A percentile compares a stretch with the other conserved stretches of the same genome.
phyloP scores from a whole-genome alignment of 2,888 invertebrate species.

The Microplitis manilae region DNA sequence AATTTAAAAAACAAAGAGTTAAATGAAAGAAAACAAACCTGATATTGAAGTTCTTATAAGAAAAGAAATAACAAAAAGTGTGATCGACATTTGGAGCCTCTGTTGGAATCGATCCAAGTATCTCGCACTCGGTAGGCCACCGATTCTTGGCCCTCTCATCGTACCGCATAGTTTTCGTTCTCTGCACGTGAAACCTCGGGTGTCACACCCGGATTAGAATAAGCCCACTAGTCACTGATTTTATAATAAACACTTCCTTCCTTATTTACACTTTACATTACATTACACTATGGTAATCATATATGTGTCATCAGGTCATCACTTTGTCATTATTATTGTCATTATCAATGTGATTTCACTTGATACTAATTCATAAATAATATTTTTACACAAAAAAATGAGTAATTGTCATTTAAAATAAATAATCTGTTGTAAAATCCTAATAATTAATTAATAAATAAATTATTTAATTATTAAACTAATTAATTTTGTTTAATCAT shows the following conservation, averaged over 20 bases:
- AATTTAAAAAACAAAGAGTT: conserved; percentile 24
- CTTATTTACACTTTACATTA: conserved; percentile 42
- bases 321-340: background rate
- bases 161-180: conserved; percentile 66
- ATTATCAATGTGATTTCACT: background rate
- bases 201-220: conserved; percentile 46
- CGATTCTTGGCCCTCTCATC: conserved; percentile 67
- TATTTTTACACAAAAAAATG: background rate
- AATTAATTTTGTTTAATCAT: no score
- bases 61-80: conserved; percentile 61
- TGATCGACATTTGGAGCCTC: conserved; percentile 55
- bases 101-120: conserved; percentile 42
- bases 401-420: background rate
- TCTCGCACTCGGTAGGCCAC: conserved; percentile 54
- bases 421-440: background rate
- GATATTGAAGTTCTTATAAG: conserved; percentile 62
- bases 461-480: no score
- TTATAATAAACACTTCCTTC: conserved; percentile 45
- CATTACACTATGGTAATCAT: background rate
- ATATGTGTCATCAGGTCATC: background rate
- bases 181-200: conserved; percentile 44
- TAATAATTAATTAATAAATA: conserved; percentile 4
- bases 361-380: background rate
- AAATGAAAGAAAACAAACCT: conserved; percentile 57
- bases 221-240: conserved; percentile 34